Base-by-base conservation (phyloP, 1,140 invertebrate species). In the Sminthurides bifidus region DNA sequence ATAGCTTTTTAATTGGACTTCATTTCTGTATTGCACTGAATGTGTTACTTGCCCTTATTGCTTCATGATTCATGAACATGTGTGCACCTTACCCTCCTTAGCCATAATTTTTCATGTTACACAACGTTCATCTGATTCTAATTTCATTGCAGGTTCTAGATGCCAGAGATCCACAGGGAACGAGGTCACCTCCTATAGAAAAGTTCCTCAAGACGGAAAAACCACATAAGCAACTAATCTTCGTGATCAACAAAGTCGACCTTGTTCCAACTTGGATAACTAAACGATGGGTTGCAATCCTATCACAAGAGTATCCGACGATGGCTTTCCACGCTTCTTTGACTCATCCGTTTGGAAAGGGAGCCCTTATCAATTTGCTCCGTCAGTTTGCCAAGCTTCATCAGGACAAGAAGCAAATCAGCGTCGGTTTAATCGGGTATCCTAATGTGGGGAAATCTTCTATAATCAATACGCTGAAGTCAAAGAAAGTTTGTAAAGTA, bases 401-500 rank as follows among this genome's bases (percentile, higher is more conserved):
- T 68, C 73, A 81, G 46, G 92, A 97, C 66, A 93, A 93, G 67
- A 95, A 96, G 68, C 92, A 99, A 76, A 99, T 99, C 35, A 96
- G 91, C 72, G 90, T 99, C 50, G 96, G 95, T 14, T 89, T 99
- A 57, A 96, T 99, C 69, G 96, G 96, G 0, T 99, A 98, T 73
- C 96, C 96, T 3, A 99, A 99, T 78, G 91, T 92, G 12, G 96
- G 96, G 0, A 99, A 99, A 74, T 96, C 92, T 59, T 98, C 93
- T 8, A 82, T 99, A 21, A 98, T 99, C 52, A 99, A 99, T 71
- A 92, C 95, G 0, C 70, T 99, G 27, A 78, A 87, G 57, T 84
- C 86, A 1, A 94, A 95, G 68, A 94, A 94, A 72, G 91, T 95
- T 2, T 97, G 95, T 70, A 98, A 97, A 72, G 92, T 97, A 2